Evolutionary conservation across 2,888 invertebrate genomes (phyloP).

Genomic region (Thyatira batis): DNA sequence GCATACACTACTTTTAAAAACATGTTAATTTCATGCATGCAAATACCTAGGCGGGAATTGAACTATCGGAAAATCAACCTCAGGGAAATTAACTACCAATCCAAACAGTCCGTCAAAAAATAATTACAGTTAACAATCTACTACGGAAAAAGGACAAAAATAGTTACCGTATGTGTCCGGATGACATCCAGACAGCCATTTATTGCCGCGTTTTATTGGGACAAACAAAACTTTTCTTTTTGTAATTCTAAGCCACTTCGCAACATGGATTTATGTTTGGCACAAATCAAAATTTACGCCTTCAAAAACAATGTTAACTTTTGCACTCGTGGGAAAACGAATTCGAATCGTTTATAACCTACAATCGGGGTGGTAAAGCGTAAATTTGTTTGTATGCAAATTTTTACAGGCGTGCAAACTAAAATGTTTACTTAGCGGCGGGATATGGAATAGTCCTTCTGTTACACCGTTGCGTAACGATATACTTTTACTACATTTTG

Average conservation of each 20-base stretch:
- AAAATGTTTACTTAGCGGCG: slow-evolving; percentile 41
- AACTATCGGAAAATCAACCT: no score
- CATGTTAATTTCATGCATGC: no score
- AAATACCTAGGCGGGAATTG: no score
- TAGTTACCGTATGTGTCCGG: background rate
- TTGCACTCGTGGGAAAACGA: slow-evolving; percentile 7
- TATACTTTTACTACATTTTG: background rate
- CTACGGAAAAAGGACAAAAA: background rate
- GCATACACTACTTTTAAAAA: no score
- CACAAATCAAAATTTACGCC: slow-evolving; percentile 47
- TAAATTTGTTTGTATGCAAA: slow-evolving; percentile 25
- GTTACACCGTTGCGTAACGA: slow-evolving; percentile 26
- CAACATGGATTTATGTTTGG: slow-evolving; percentile 38
- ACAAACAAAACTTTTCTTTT: slow-evolving; percentile 18
- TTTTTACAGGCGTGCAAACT: slow-evolving; percentile 28
- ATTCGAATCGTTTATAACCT: slow-evolving; percentile 14
- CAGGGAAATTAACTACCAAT: no score
- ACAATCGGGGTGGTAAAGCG: slow-evolving; percentile 8
- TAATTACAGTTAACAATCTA: no score
- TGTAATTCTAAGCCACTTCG: slow-evolving; percentile 34
- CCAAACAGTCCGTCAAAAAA: no score
- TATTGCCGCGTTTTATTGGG: background rate
- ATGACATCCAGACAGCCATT: background rate
- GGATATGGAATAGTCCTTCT: slow-evolving; percentile 31
- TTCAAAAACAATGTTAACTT: slow-evolving; percentile 27